A percentile compares a stretch with the other conserved stretches of the same genome.
phyloP scores from a whole-genome alignment of 1,140 invertebrate genomes.

The Eriocheir sinensis region DNA sequence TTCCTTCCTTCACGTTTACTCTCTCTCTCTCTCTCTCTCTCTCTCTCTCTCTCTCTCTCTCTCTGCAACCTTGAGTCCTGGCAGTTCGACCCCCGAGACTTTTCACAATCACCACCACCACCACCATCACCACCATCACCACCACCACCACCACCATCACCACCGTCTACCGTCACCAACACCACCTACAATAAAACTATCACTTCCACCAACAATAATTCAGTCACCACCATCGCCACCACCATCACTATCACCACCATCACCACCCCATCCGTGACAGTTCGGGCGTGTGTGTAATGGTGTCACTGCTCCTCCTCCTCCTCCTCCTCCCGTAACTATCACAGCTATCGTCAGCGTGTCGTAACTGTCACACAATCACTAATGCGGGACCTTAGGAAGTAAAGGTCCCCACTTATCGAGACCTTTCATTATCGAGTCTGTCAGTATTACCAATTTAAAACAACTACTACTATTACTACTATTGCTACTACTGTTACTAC shows the following conservation, averaged over 20 bases:
- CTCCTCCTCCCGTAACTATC: too few species aligned
- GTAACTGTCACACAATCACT: too few species aligned
- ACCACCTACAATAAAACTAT: too few species aligned
- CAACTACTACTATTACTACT: too few species aligned
- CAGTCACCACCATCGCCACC: not conserved
- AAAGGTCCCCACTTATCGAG: too few species aligned
- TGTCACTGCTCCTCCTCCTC: too few species aligned
- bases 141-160: not conserved
- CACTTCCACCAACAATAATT: not conserved
- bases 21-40: not conserved
- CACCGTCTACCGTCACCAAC: not conserved
- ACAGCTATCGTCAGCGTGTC: too few species aligned
- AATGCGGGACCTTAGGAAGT: too few species aligned
- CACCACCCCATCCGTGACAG: not conserved
- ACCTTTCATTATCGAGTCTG: too few species aligned
- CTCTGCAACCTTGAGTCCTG: not conserved
- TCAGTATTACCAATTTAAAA: too few species aligned
- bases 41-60: constrained; percentile 12
- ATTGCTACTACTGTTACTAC: too few species aligned
- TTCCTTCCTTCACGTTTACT: not conserved
- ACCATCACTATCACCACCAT: not conserved
- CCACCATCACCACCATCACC: constrained; percentile 19
- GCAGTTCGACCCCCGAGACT: not conserved
- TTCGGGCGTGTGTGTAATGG: too few species aligned
- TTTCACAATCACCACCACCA: not conserved